Evolutionary conservation across 2,797 vertebrate genomes (phyloP).

Genomic region (Lemur catta): DNA sequence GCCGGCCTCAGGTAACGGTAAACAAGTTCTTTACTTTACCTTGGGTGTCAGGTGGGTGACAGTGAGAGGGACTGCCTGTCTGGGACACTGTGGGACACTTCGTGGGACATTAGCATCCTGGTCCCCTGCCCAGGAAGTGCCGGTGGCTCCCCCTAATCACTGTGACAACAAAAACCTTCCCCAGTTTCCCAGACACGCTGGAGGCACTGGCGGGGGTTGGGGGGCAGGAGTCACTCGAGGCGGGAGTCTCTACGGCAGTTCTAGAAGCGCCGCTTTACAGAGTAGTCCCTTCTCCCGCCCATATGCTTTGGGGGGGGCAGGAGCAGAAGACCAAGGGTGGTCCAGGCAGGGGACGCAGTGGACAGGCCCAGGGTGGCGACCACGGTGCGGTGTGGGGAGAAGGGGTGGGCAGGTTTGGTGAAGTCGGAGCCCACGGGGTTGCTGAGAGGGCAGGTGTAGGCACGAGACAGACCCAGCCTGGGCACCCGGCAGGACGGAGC

Average conservation of each 20-base stretch:
- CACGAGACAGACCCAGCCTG: rapidly evolving
- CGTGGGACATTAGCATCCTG: background rate
- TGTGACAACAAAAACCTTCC: background rate
- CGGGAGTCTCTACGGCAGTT: background rate
- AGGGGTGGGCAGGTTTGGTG: background rate
- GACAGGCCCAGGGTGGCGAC: background rate
- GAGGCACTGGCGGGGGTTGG: background rate
- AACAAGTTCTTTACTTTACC: background rate
- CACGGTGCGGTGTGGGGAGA: rapidly evolving
- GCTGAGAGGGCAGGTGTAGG: background rate
- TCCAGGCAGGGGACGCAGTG: background rate
- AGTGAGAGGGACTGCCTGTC: background rate
- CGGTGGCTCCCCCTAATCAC: background rate
- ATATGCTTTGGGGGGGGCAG: background rate
- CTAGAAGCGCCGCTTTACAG: background rate
- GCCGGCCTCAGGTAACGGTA: background rate
- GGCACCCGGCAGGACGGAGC: background rate
- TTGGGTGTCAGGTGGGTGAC: background rate
- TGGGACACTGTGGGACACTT: background rate
- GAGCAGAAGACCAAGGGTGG: background rate
- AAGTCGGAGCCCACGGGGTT: background rate
- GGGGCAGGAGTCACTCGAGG: background rate
- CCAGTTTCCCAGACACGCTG: background rate
- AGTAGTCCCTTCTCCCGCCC: background rate
- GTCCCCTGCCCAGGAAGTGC: background rate